Percentiles rank a stretch among this genome's conserved stretches.
phyloP scores from a whole-genome alignment of 2,797 vertebrate species.

The Rousettus madagascariensis region DNA sequence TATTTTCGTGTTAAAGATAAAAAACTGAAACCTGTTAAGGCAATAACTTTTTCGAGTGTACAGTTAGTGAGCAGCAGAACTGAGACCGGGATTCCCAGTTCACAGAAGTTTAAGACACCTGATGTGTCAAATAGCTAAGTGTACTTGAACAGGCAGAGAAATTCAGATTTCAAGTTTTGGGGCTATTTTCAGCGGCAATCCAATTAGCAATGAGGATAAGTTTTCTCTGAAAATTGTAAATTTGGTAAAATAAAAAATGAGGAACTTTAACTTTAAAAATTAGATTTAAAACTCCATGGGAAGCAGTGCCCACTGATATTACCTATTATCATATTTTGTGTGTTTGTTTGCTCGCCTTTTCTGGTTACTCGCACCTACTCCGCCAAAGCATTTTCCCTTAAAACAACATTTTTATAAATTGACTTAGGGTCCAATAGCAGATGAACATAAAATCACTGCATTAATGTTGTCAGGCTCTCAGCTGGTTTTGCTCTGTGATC shows the following conservation, averaged over 20 bases:
- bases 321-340: not conserved
- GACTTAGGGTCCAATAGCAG: not conserved
- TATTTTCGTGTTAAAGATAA: not conserved
- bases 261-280: not conserved
- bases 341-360: not conserved
- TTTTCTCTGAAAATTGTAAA: conserved; percentile 17
- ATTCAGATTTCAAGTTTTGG: not conserved
- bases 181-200: not conserved
- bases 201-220: not conserved
- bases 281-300: not conserved
- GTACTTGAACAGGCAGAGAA: not conserved
- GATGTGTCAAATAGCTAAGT: not conserved
- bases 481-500: conserved; percentile 22
- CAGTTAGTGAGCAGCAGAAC: not conserved
- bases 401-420: conserved; percentile 35
- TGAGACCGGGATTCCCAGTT: not conserved
- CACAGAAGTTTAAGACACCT: not conserved
- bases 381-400: not conserved
- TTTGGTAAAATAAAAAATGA: conserved; percentile 41
- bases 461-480: not conserved
- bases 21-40: not conserved
- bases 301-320: not conserved
- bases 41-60: not conserved
- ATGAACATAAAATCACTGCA: not conserved
- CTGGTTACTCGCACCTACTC: conserved; percentile 13